A percentile compares a stretch with the other conserved stretches of the same genome.
Evolutionary conservation across 1,140 invertebrate species (phyloP).

Genomic region (Drosophila malerkotliana): DNA sequence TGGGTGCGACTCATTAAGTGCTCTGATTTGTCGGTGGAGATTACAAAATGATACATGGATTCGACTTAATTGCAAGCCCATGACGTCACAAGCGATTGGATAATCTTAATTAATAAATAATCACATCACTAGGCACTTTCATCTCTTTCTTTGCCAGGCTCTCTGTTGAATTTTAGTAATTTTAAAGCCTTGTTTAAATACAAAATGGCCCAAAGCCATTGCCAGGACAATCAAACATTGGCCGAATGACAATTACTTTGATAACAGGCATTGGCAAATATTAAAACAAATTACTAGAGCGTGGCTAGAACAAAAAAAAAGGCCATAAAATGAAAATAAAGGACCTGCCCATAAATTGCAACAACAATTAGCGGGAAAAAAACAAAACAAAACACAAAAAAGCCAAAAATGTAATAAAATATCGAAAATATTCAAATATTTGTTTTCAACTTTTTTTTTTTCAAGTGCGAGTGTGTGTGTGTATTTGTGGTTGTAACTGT

Average conservation of each 20-base stretch:
- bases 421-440: conserved; percentile 12
- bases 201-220: background rate
- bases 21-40: conserved; percentile 43
- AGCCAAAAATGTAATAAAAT: conserved; percentile 28
- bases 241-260: background rate
- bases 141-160: background rate
- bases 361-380: conserved; percentile 29
- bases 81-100: background rate
- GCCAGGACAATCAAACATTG: no score
- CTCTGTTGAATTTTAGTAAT: background rate
- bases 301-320: background rate
- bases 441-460: background rate
- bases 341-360: background rate
- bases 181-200: background rate
- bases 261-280: background rate
- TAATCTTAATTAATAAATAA: background rate
- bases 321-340: background rate
- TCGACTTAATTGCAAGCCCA: conserved; percentile 40
- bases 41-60: conserved; percentile 59
- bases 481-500: conserved; percentile 20
- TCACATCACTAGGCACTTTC: background rate
- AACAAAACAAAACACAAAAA: conserved; percentile 3
- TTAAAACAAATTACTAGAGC: background rate
- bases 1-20: conserved; percentile 33
- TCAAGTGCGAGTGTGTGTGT: conserved; percentile 9